Evolutionary conservation across 2,888 invertebrate genomes (phyloP), one percentile per base, ranked within the genome.

Genomic region (Cephus pygmeus): DNA sequence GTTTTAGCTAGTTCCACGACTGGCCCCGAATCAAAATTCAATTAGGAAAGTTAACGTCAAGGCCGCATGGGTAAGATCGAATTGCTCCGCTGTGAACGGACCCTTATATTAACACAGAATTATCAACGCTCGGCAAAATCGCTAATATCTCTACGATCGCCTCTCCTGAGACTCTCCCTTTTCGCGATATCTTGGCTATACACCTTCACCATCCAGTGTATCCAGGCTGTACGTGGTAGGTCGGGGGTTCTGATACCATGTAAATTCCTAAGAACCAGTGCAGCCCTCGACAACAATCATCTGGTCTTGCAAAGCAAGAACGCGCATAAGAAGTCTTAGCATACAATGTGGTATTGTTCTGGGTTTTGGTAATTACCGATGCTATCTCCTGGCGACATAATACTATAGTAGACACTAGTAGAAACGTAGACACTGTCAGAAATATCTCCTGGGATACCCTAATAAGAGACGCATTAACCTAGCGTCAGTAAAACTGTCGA

Each of bases 31-130:
- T 84, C 80, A 78, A 83, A 81, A 79, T 84, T 76, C 76, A 82
- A 80, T 85, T 81, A 82, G 81, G 83, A 79, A 79, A 80, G 83
- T 82, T 77, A 79, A 80, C 78, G 71, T 73, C 79, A 76, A 76
- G 76, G 79, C 73, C 79, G 77, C 77, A 75, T 69, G 40, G 34
- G 71, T 31, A 31, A 23, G 71, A 71, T 71, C 71, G 31, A 71
- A 69, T 11, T 34, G 34, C 15, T 34, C 73, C 75, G 31, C 74
- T 71, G 31, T 34, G 31, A 71, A 71, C 71, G 34, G 31, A 31
- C 31, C 71, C 31, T 71, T 73, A 33, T 76, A 31, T 69, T 73
- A n/a, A 73, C 34, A 31, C 31, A 68, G 69, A 77, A 77, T 77
- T 75, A 69, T 77, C 36, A 69, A 36, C 69, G 77, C 73, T 36